A percentile compares a stretch with the other conserved stretches of the same genome.
Evolutionary conservation across 2,888 invertebrate genomes (phyloP).

Genomic region (Drosophila infuscata): DNA sequence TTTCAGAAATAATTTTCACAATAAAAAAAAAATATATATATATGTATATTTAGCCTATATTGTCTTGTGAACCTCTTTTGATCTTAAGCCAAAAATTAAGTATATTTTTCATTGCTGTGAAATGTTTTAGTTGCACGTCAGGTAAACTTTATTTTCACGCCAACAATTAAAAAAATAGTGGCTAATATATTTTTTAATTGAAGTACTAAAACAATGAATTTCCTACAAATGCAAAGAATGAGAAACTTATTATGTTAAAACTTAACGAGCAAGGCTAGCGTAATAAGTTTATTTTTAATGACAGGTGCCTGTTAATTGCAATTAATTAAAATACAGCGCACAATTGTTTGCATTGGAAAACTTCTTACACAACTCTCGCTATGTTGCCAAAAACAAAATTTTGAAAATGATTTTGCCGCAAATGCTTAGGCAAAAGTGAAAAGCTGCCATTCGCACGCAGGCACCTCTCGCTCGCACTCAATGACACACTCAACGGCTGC

Average conservation of each 20-base stretch:
- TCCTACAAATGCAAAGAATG: not conserved
- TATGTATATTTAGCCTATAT: not conserved
- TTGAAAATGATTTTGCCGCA: constrained; percentile 57
- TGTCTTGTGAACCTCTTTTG: not conserved
- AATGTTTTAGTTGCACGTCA: not conserved
- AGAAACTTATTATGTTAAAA: not conserved
- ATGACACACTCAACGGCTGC: constrained; percentile 19
- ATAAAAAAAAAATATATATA: not conserved
- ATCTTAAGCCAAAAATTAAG: not conserved
- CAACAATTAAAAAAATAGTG: not conserved
- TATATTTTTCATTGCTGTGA: not conserved
- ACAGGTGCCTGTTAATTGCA: not conserved
- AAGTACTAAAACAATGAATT: not conserved
- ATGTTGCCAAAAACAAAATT: constrained; percentile 20
- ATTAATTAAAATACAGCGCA: constrained; percentile 4
- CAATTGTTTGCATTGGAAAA: not conserved
- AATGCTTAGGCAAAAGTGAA: constrained; percentile 60
- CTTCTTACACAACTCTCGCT: constrained; percentile 42
- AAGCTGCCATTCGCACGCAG: constrained; percentile 65
- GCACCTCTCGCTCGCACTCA: constrained; percentile 6
- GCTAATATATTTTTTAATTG: too few relatives aligned
- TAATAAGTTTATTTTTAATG: not conserved
- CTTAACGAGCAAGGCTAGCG: not conserved
- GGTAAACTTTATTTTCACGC: not conserved
- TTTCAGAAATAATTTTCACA: not conserved